Conservation (phyloP, 2,888 invertebrate genomes). For the Acleris sparsana region DNA sequence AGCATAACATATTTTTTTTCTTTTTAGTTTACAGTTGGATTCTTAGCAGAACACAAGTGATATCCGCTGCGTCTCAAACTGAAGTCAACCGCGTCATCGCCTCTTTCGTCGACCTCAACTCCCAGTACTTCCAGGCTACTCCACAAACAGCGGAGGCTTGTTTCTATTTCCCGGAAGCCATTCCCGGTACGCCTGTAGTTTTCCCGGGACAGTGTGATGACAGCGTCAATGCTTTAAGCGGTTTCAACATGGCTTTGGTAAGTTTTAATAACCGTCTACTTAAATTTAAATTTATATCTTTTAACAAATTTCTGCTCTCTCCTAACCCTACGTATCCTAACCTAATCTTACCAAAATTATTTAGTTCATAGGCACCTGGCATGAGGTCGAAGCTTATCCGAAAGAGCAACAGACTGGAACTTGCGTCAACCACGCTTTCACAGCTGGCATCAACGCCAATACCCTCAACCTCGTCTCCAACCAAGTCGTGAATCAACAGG, state of each 20-base stretch:
- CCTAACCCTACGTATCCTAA: no score
- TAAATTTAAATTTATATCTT: no score
- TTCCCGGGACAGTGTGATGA: slow-evolving; percentile 14
- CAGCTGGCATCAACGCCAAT: neutral
- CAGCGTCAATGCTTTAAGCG: slow-evolving; percentile 2
- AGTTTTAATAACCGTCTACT: no score
- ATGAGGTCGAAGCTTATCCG: slow-evolving; percentile 70
- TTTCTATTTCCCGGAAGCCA: slow-evolving; percentile 43
- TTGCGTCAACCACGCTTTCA: slow-evolving; percentile 25
- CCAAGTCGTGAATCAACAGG: slow-evolving; percentile 45
- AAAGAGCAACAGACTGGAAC: slow-evolving; percentile 75
- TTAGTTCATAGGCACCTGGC: slow-evolving; percentile 83
- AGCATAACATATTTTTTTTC: no score
- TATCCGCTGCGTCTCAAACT: neutral
- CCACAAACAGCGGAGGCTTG: slow-evolving; percentile 53
- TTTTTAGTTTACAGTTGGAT: slow-evolving; percentile 37
- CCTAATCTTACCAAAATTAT: slow-evolving; percentile 9
- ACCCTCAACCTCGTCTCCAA: slow-evolving; percentile 42
- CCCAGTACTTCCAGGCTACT: slow-evolving; percentile 49
- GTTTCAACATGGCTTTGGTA: slow-evolving; percentile 20
- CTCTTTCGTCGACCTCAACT: neutral
- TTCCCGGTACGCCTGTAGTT: neutral
- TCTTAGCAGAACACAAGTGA: neutral
- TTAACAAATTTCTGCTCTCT: no score
- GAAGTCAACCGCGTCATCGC: neutral